phyloP scores from a whole-genome alignment of 2,113 vertebrate species.

The Peromyscus polionotus region DNA sequence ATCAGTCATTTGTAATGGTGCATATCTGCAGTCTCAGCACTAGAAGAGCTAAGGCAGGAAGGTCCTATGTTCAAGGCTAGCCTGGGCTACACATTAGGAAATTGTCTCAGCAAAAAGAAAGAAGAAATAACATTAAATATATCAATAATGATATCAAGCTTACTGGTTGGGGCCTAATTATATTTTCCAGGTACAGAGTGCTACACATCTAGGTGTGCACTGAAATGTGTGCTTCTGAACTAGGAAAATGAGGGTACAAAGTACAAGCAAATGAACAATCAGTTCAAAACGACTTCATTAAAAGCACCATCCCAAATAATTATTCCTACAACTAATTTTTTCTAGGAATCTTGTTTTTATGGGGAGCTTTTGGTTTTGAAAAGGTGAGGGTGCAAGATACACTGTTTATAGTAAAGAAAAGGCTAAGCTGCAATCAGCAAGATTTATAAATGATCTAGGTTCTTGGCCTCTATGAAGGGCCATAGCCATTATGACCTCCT shows the following conservation, averaged over 20 bases:
- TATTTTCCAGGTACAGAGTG: neutral
- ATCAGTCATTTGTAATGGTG: neutral
- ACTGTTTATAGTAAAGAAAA: neutral
- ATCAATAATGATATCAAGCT: neutral
- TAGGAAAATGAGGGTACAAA: constrained; percentile 32
- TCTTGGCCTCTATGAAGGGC: neutral
- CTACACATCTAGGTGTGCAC: neutral
- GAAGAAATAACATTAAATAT: neutral
- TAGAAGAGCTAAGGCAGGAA: neutral
- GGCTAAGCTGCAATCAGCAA: neutral
- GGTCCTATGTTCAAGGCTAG: neutral
- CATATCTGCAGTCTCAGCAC: neutral
- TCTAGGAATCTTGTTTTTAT: neutral
- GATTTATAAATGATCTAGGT: neutral
- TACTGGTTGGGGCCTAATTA: neutral
- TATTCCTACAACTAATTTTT: neutral
- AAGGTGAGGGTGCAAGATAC: constrained; percentile 22
- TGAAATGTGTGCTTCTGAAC: neutral
- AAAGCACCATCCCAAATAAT: constrained; percentile 21
- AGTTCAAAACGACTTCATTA: constrained; percentile 24
- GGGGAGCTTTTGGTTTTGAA: constrained; percentile 14
- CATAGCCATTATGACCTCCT: constrained; percentile 36
- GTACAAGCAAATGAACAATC: neutral
- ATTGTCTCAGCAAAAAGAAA: neutral
- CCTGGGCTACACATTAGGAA: neutral